These are phyloP conservation scores for Cyclophora albipunctata DNA, from an alignment of 2,888 invertebrate genomes.

Conservation along the genomic window DNA sequence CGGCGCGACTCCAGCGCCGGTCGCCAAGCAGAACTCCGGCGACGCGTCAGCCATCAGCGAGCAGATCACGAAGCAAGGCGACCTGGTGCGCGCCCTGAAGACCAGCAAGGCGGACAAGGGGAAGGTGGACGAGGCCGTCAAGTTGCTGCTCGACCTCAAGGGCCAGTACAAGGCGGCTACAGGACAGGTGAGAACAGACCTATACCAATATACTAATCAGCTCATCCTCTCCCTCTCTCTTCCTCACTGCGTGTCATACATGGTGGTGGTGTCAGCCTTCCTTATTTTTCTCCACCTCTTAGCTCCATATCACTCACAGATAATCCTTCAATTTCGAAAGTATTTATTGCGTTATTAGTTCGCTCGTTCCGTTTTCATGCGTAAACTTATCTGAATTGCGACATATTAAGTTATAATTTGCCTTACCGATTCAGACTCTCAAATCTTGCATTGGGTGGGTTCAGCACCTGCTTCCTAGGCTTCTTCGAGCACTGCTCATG, in stretches of 20 bases:
- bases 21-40: slow-evolving; percentile 12
- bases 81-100: slow-evolving; percentile 81
- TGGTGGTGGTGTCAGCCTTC: no score
- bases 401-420: no score
- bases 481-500: no score
- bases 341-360: no score
- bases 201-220: not conserved
- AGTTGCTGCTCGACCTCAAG: slow-evolving; percentile 80
- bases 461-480: no score
- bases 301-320: not conserved
- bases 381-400: no score
- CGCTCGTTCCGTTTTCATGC: no score
- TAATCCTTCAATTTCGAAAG: no score
- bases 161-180: slow-evolving; percentile 79
- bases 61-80: slow-evolving; percentile 77
- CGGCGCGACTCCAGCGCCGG: slow-evolving; percentile 29
- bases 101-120: slow-evolving; percentile 71
- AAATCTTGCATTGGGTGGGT: no score
- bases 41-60: slow-evolving; percentile 30
- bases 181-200: slow-evolving; percentile 36
- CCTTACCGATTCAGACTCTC: no score
- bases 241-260: no score
- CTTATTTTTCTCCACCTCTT: not conserved
- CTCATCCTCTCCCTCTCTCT: no score
- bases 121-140: slow-evolving; percentile 55